phyloP scores from a whole-genome alignment of 2,113 vertebrate genomes.

The Vulpes vulpes region DNA sequence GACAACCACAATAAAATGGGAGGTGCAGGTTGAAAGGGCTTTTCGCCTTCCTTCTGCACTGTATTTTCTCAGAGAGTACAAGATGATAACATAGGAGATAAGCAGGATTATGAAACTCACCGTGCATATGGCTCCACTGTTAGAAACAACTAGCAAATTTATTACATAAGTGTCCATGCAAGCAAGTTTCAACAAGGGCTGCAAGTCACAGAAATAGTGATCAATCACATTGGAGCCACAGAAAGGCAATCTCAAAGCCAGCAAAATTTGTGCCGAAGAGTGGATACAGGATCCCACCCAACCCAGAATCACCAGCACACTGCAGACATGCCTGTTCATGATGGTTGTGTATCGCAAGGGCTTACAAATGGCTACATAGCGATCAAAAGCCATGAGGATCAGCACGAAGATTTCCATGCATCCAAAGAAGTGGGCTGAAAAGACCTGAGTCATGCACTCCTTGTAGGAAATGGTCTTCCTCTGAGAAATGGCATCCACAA shows the following conservation, averaged over 20 bases:
- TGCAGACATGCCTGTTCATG: background rate
- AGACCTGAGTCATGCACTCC: constrained; percentile 61
- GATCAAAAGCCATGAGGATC: constrained; percentile 19
- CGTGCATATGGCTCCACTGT: constrained; percentile 40
- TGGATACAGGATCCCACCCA: constrained; percentile 49
- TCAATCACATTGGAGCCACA: constrained; percentile 46
- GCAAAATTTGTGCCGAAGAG: background rate
- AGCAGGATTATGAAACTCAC: constrained; percentile 6
- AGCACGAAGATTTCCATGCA: constrained; percentile 59
- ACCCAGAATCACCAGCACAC: background rate
- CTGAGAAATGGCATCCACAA: background rate
- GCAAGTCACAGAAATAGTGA: constrained; percentile 54
- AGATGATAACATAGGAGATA: background rate
- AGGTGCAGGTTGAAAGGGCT: constrained; percentile 20
- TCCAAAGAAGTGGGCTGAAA: constrained; percentile 58
- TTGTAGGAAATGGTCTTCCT: constrained; percentile 51
- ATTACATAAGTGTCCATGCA: constrained; percentile 23
- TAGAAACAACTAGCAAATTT: constrained; percentile 6
- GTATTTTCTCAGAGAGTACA: constrained; percentile 6
- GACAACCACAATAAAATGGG: constrained; percentile 32
- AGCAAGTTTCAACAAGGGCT: constrained; percentile 67
- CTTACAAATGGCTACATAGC: constrained; percentile 24
- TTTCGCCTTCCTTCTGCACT: constrained; percentile 12
- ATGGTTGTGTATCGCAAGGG: background rate
- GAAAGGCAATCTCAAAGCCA: constrained; percentile 53